phyloP scores from a whole-genome alignment of 2,113 vertebrate genomes.

The Chlamydotis undulata region DNA sequence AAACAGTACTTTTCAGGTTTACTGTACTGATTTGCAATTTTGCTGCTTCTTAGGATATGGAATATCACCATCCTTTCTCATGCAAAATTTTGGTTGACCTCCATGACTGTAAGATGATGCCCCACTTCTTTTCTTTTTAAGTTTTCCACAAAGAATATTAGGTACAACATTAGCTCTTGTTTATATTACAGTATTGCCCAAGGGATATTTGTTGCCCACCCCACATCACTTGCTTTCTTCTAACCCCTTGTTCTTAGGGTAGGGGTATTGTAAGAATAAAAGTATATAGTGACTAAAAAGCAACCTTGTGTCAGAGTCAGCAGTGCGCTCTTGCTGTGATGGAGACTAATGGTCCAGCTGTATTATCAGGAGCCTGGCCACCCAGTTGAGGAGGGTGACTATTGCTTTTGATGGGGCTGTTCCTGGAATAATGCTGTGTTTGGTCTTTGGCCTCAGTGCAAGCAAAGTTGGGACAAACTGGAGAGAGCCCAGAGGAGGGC shows the following conservation, averaged over 20 bases:
- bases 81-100: not conserved
- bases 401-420: not conserved
- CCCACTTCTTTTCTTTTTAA: not conserved
- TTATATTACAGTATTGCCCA: not conserved
- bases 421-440: not conserved
- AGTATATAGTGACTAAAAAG: not conserved
- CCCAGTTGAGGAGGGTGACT: rapidly evolving
- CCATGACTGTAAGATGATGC: not conserved
- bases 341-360: not conserved
- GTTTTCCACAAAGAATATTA: not conserved
- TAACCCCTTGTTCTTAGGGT: not conserved
- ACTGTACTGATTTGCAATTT: not conserved
- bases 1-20: not conserved
- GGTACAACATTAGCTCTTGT: not conserved
- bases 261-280: not conserved
- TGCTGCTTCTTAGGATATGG: not conserved
- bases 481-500: not conserved
- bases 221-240: not conserved
- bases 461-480: not conserved
- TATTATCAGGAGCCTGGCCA: not conserved
- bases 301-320: rapidly evolving
- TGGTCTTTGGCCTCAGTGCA: not conserved
- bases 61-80: not conserved
- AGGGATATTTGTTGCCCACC: not conserved
- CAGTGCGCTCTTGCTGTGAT: not conserved